Conservation (phyloP, 2,888 invertebrate species). For the Nomada hirtipes region DNA sequence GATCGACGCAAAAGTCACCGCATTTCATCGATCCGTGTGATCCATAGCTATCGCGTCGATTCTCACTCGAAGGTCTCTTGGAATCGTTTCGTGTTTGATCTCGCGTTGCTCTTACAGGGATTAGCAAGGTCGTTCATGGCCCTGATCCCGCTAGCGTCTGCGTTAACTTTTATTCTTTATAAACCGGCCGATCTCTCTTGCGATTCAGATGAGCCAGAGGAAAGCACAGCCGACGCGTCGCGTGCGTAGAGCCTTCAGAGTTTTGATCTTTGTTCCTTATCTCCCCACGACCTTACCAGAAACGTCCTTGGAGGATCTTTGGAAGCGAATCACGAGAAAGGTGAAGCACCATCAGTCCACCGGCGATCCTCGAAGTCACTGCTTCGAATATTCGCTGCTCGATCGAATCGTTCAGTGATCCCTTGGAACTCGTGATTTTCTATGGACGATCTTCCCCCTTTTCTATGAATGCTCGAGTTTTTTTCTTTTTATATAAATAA, state of each 20-base stretch:
- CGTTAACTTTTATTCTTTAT: not conserved
- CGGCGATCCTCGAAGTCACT: conserved; percentile 32
- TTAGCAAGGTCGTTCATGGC: conserved; percentile 19
- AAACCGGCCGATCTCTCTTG: conserved; percentile 2
- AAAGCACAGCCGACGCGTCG: conserved; percentile 45
- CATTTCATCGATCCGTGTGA: not conserved
- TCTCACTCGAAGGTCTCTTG: conserved; percentile 20
- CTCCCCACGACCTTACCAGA: conserved; percentile 35
- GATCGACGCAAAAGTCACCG: not conserved
- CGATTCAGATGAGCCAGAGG: conserved; percentile 1
- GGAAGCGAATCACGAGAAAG: conserved; percentile 52
- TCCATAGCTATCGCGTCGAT: not conserved
- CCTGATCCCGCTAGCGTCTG: not conserved
- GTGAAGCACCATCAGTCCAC: conserved; percentile 56
- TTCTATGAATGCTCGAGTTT: not conserved
- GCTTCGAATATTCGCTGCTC: conserved; percentile 35
- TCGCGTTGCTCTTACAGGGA: conserved; percentile 2
- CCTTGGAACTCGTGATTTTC: not conserved
- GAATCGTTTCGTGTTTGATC: conserved; percentile 18
- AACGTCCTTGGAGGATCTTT: conserved; percentile 49
- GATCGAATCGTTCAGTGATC: not conserved
- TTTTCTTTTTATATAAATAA: no score
- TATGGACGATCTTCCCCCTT: not conserved
- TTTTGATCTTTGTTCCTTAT: conserved; percentile 48
- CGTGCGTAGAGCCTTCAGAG: conserved; percentile 35